These are phyloP conservation scores for Linnaemya vulpina DNA, from an alignment of 2,888 invertebrate genomes.

Conservation along the genomic window DNA sequence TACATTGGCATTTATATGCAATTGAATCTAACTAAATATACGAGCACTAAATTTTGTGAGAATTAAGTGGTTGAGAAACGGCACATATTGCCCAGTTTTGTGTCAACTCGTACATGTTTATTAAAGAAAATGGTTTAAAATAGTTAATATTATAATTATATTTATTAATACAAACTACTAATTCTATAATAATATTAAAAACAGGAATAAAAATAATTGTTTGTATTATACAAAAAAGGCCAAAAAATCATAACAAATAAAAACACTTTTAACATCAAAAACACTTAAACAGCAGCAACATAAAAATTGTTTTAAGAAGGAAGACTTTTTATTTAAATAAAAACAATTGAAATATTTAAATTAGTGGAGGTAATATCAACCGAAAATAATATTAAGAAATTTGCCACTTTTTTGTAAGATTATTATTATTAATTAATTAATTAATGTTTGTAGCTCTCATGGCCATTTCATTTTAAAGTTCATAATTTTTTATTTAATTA, in stretches of 20 bases:
- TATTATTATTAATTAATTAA: too few relatives aligned
- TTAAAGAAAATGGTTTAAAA: slow-evolving; percentile 33
- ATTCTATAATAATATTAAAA: not conserved
- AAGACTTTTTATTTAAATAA: not conserved
- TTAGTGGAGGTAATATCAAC: not conserved
- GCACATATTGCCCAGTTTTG: too few relatives aligned
- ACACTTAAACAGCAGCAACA: not conserved
- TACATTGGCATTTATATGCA: too few relatives aligned
- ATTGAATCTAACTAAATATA: too few relatives aligned
- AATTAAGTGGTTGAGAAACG: too few relatives aligned
- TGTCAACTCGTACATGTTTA: not conserved
- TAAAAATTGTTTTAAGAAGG: not conserved
- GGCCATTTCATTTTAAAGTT: not conserved
- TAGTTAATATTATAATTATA: not conserved
- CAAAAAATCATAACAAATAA: slow-evolving; percentile 55
- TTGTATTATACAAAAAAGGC: slow-evolving; percentile 18
- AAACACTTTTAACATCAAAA: slow-evolving; percentile 9
- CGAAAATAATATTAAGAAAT: slow-evolving; percentile 26
- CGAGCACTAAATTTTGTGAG: too few relatives aligned
- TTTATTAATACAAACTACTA: not conserved
- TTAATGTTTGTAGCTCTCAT: not conserved
- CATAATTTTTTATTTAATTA: slow-evolving; percentile 2
- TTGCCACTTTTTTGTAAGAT: slow-evolving; percentile 51
- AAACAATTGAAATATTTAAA: not conserved
- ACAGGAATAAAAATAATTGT: slow-evolving; percentile 18